phyloP scores from a whole-genome alignment of 2,888 invertebrate species.

The Apantesis nais region DNA sequence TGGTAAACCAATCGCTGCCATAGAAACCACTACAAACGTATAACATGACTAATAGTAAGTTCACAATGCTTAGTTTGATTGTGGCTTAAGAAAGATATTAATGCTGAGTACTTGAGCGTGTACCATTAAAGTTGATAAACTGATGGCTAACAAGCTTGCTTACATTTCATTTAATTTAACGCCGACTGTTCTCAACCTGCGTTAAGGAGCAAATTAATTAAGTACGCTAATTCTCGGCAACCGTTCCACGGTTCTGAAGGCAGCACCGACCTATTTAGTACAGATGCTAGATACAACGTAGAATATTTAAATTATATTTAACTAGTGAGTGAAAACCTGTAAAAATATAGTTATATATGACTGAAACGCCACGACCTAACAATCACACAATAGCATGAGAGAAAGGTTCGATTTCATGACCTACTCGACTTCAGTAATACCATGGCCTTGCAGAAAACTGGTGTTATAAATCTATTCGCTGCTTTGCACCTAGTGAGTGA shows the following conservation, averaged over 20 bases:
- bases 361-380: not conserved
- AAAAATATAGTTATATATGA: not conserved
- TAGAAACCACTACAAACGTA: too few species aligned
- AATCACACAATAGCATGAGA: not conserved
- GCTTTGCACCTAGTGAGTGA: too few species aligned
- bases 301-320: not conserved
- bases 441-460: too few species aligned
- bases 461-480: too few species aligned
- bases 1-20: too few species aligned
- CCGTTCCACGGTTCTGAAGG: not conserved
- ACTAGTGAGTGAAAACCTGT: not conserved
- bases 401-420: too few species aligned
- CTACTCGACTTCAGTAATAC: too few species aligned
- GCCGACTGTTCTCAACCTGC: not conserved
- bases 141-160: slow-evolving; percentile 15
- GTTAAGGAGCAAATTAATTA: slow-evolving; percentile 1
- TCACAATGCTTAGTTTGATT: not conserved
- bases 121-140: not conserved
- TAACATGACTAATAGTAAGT: not conserved
- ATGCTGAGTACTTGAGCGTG: too few species aligned
- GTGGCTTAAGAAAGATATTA: not conserved
- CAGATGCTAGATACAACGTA: not conserved
- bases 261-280: not conserved
- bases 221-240: not conserved
- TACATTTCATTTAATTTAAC: slow-evolving; percentile 5